These are phyloP conservation scores for Pituophis catenifer DNA, from an alignment of 2,113 vertebrate genomes.

Conservation along the genomic window DNA sequence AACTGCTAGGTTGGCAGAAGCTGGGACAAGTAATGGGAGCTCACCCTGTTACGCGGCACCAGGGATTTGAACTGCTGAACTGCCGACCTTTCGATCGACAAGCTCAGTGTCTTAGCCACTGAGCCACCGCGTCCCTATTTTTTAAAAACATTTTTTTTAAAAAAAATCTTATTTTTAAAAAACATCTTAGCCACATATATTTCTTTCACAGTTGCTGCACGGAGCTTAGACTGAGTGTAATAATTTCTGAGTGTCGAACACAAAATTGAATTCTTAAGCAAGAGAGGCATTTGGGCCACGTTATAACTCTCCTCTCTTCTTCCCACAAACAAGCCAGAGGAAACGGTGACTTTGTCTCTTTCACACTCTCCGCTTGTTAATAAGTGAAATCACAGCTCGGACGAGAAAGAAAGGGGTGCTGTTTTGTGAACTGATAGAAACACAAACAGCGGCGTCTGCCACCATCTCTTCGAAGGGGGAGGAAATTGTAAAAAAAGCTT, in stretches of 20 bases:
- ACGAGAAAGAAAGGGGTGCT: not conserved
- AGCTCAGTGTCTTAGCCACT: too few species aligned
- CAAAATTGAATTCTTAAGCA: not conserved
- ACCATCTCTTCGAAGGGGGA: not conserved
- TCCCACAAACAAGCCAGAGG: not conserved
- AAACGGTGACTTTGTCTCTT: not conserved
- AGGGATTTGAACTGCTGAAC: too few species aligned
- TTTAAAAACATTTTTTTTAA: too few species aligned
- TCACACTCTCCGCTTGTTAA: not conserved
- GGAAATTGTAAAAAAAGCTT: not conserved
- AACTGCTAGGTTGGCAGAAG: too few species aligned
- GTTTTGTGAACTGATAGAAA: not conserved
- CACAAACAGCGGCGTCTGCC: not conserved
- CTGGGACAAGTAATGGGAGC: too few species aligned
- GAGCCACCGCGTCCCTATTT: too few species aligned
- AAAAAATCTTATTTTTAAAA: too few species aligned
- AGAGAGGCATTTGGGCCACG: not conserved
- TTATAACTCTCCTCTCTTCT: not conserved
- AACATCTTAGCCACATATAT: not conserved
- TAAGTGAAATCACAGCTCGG: slow-evolving; percentile 3
- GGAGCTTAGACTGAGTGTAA: not conserved
- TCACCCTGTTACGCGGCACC: too few species aligned
- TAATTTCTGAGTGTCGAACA: not conserved
- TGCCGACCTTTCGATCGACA: too few species aligned
- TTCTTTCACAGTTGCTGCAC: not conserved